Evolutionary conservation across 64 coral and sea anemone species (phyloP).

Genomic region (Hydrozoanthus tunicans): DNA sequence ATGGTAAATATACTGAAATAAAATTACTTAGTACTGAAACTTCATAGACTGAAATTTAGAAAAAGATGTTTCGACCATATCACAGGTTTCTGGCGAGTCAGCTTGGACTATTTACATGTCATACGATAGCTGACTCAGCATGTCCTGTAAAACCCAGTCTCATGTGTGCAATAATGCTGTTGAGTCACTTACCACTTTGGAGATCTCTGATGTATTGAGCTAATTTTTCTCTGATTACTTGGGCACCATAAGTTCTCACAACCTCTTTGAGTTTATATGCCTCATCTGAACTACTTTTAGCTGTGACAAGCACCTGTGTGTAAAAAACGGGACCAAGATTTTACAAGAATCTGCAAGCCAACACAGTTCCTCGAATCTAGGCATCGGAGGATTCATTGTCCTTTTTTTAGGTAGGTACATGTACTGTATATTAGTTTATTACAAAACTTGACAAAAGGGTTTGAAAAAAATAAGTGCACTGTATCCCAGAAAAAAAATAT

Average conservation of each 20-base stretch:
- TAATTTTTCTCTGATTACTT: slow-evolving; percentile 77
- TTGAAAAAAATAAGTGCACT: too few species aligned
- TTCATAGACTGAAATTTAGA: too few species aligned
- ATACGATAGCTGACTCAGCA: neutral
- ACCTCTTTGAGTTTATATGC: slow-evolving; percentile 72
- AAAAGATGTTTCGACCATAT: too few species aligned
- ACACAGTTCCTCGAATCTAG: too few species aligned
- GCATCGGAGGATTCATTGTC: too few species aligned
- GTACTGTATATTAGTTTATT: too few species aligned
- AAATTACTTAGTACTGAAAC: too few species aligned
- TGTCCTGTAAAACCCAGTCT: neutral
- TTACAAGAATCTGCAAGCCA: neutral
- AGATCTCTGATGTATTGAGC: slow-evolving; percentile 76
- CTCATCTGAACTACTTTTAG: slow-evolving; percentile 78
- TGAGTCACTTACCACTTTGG: slow-evolving; percentile 62
- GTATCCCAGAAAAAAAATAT: too few species aligned
- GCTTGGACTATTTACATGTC: neutral
- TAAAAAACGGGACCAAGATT: neutral
- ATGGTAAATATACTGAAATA: neutral
- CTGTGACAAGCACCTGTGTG: slow-evolving; percentile 68
- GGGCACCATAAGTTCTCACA: slow-evolving; percentile 71
- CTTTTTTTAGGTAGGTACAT: too few species aligned
- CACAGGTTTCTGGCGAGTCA: too few species aligned
- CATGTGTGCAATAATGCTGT: neutral
- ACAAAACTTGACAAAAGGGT: too few species aligned